A percentile compares a stretch with the other conserved stretches of the same genome.
phyloP scores from a whole-genome alignment of 2,888 invertebrate genomes.

The Trypoxylon attenuatum region DNA sequence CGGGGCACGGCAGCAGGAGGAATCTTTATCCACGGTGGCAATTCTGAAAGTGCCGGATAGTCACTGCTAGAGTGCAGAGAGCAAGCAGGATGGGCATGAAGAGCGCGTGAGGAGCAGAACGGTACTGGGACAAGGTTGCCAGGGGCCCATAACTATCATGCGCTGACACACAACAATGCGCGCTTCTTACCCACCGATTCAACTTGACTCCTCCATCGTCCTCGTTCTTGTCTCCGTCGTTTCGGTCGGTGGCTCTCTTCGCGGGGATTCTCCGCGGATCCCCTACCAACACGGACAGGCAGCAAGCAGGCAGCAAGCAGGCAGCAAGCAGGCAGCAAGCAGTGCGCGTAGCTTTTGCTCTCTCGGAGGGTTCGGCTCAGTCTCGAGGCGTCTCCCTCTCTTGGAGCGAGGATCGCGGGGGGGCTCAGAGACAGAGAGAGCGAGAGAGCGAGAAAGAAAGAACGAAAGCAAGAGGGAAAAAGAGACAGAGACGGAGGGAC shows the following conservation, averaged over 20 bases:
- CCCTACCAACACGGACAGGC: constrained; percentile 28
- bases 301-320: neutral
- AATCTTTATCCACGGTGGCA: neutral
- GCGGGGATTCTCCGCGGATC: constrained; percentile 31
- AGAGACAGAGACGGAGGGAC: too few relatives aligned
- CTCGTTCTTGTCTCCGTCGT: neutral
- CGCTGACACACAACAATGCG: constrained; percentile 69
- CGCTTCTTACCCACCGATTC: constrained; percentile 60
- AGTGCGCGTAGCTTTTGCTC: neutral
- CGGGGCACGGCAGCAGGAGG: neutral
- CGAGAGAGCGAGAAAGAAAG: too few relatives aligned
- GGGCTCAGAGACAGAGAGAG: too few relatives aligned
- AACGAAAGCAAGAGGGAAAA: too few relatives aligned
- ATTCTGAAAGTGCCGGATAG: constrained; percentile 4
- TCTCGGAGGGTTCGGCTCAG: constrained; percentile 42
- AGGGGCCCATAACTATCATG: constrained; percentile 70
- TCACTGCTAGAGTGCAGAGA: neutral
- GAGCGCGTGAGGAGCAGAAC: too few relatives aligned
- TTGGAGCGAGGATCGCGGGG: constrained; percentile 40
- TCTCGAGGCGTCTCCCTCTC: constrained; percentile 34
- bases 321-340: neutral
- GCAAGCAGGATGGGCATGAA: constrained; percentile 23
- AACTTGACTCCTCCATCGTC: constrained; percentile 27
- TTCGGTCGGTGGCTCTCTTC: constrained; percentile 1
- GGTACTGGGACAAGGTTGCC: constrained; percentile 73